phyloP scores from a whole-genome alignment of 2,888 invertebrate genomes.

The Pyrgus malvae region DNA sequence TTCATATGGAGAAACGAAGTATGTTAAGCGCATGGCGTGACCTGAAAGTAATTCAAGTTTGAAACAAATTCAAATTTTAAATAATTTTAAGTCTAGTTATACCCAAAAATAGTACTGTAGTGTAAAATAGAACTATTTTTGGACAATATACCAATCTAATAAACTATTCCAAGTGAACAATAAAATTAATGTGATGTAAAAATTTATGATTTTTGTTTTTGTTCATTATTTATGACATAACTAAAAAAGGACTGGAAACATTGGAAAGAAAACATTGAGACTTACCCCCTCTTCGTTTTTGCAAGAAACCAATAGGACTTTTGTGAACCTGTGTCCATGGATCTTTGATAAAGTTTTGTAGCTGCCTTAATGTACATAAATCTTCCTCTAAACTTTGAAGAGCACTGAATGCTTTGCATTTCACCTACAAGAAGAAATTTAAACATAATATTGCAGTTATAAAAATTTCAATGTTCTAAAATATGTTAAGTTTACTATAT shows the following conservation, averaged over 20 bases:
- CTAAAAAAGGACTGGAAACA: neutral
- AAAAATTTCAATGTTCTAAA: too few relatives aligned
- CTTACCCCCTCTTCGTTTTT: conserved; percentile 89
- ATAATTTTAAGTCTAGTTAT: too few relatives aligned
- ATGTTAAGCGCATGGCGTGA: conserved; percentile 96
- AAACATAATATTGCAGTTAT: neutral
- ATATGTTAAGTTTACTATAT: too few relatives aligned
- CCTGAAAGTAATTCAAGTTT: too few relatives aligned
- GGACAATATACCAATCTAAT: too few relatives aligned
- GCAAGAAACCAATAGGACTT: conserved; percentile 93
- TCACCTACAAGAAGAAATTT: conserved; percentile 74
- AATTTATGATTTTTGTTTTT: too few relatives aligned
- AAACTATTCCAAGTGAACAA: too few relatives aligned
- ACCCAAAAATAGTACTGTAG: too few relatives aligned
- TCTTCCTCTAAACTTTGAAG: conserved; percentile 96
- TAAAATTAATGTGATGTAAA: too few relatives aligned
- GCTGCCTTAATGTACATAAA: conserved; percentile 89
- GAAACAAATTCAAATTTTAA: too few relatives aligned
- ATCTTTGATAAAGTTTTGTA: conserved; percentile 88
- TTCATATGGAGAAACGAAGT: conserved; percentile 96
- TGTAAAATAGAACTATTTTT: too few relatives aligned
- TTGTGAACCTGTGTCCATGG: conserved; percentile 88
- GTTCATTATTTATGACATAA: neutral
- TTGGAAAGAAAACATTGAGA: neutral
- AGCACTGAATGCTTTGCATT: conserved; percentile 96